phyloP scores from a whole-genome alignment of 2,113 vertebrate species.

The Sigmodon hispidus region DNA sequence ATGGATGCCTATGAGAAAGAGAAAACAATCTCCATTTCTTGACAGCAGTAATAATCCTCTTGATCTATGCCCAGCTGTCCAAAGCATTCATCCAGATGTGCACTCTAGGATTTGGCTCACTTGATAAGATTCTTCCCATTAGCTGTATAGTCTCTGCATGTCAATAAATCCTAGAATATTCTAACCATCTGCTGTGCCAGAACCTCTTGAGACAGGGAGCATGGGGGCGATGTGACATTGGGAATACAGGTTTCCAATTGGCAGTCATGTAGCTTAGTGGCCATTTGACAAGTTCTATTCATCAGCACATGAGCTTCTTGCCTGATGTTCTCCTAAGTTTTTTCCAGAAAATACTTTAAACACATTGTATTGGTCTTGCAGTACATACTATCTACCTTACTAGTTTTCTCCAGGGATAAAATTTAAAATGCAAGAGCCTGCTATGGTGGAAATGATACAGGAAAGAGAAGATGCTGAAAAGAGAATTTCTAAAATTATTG shows the following conservation, averaged over 20 bases:
- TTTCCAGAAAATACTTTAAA: background rate
- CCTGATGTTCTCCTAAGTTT: background rate
- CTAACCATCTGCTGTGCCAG: slow-evolving; percentile 58
- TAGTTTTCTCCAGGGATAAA: slow-evolving; percentile 10
- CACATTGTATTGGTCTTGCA: background rate
- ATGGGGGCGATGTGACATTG: background rate
- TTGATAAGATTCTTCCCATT: slow-evolving; percentile 58
- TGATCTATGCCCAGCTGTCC: slow-evolving; percentile 65
- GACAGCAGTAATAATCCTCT: slow-evolving; percentile 47
- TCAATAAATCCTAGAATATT: slow-evolving; percentile 58
- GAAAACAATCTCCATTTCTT: background rate
- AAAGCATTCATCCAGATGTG: slow-evolving; percentile 60
- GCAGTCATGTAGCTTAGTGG: background rate
- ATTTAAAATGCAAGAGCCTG: background rate
- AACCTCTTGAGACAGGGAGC: slow-evolving; percentile 11
- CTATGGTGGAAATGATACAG: background rate
- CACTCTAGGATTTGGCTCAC: slow-evolving; percentile 40
- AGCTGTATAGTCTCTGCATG: slow-evolving; percentile 56
- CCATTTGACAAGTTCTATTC: background rate
- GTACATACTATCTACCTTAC: background rate
- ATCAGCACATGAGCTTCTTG: background rate
- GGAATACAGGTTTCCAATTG: background rate
- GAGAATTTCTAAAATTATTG: background rate
- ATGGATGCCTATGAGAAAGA: background rate
- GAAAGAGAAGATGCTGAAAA: background rate